Evolutionary conservation across 2,888 invertebrate species (phyloP), one percentile per base, ranked within the genome.

Genomic region (Patella depressa): DNA sequence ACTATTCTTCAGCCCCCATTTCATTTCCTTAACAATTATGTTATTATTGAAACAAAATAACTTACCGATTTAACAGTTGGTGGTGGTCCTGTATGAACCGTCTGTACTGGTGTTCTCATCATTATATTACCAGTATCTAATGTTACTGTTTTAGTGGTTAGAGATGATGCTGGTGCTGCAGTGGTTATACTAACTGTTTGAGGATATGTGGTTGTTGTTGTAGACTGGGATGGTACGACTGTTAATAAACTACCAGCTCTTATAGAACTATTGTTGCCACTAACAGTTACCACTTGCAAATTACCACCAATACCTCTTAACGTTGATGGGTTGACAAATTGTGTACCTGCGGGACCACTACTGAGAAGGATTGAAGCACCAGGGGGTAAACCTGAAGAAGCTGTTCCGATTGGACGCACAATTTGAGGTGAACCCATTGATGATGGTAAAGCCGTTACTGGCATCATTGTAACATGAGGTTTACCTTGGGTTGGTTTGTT

Each of bases 231-330:
- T 19, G 75, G 78, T 55, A 80, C 76, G 45, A 83, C 80, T 11
- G 82, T 83, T 14, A 85, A 57, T 70, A 85, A 72, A 70, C 80
- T 77, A 19, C 85, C 86, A 24, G 85, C 83, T n/a, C 84, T 76
- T 15, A 87, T 72, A 85, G 19, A 86, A 80, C 78, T 87, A 84
- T 71, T 79, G 54, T n/a, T 53, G 24, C 17, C 65, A 73, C 29
- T 59, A 65, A 73, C 71, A n/a, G n/a, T 69, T 19, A 53, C 55
- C 11, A 76, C 76, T 65, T 80, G 80, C 55, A 71, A 59, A 69
- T 75, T 79, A 69, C 77, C 80, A 70, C 53, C 71, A 79, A 54
- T 82, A 76, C 72, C 76, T 74, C 71, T 81, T 73, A 71, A 75
- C 73, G 65, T 72, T 24, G 24, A 70, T 54, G 73, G 24, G 53